Evolutionary conservation across 2,113 vertebrate genomes (phyloP).

Genomic region (Phycodurus eques): DNA sequence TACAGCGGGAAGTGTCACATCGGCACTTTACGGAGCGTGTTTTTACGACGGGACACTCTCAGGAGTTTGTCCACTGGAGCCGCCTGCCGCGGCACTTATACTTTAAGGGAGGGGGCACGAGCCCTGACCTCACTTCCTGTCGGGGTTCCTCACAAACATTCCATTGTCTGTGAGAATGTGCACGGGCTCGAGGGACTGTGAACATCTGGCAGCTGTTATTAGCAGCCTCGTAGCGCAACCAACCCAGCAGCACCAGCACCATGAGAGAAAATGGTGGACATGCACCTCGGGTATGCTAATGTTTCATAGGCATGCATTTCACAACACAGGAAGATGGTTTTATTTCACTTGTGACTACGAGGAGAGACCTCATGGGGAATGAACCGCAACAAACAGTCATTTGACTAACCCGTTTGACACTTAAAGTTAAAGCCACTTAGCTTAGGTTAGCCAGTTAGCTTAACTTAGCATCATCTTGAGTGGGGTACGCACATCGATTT

Average conservation of each 20-base stretch:
- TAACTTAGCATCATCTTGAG: background rate
- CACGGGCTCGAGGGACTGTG: constrained; percentile 65
- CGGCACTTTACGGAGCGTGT: constrained; percentile 53
- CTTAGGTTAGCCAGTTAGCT: background rate
- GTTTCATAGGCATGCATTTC: constrained; percentile 17
- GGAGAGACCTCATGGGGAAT: background rate
- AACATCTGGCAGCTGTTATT: constrained; percentile 81
- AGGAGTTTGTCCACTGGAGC: constrained; percentile 31
- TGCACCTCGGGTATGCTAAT: constrained; percentile 30
- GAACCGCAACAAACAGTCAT: background rate
- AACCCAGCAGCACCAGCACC: background rate
- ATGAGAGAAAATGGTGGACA: constrained; percentile 24
- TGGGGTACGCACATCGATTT: no score
- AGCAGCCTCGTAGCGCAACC: constrained; percentile 47
- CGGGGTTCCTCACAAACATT: constrained; percentile 75
- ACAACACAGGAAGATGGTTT: background rate
- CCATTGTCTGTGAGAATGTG: constrained; percentile 81
- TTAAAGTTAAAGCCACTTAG: background rate
- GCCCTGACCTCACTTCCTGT: constrained; percentile 80
- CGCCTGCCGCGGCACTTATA: constrained; percentile 46
- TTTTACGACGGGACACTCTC: constrained; percentile 46
- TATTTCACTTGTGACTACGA: background rate
- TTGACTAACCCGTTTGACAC: background rate
- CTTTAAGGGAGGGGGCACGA: constrained; percentile 69
- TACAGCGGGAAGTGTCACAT: constrained; percentile 33